Conservation (phyloP, 2,888 invertebrate species). For the Tetramorium bicarinatum region DNA sequence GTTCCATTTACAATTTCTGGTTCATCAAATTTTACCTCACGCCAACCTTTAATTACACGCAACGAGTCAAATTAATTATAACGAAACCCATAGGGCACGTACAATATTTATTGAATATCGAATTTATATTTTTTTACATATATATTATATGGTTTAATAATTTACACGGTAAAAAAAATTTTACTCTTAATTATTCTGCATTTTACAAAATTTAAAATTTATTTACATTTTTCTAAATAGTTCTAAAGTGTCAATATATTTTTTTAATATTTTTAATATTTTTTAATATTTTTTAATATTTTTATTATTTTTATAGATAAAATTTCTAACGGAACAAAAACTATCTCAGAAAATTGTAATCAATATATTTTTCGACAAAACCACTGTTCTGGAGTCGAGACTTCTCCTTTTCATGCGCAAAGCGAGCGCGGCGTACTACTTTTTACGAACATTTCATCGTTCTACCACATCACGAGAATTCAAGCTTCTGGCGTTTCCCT, state of each 20-base stretch:
- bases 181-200: not conserved
- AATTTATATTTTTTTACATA: not conserved
- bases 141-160: not conserved
- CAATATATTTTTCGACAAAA: constrained; percentile 34
- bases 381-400: not conserved
- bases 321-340: not conserved
- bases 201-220: not conserved
- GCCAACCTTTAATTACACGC: constrained; percentile 32
- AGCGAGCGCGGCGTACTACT: not conserved
- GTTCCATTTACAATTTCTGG: constrained; percentile 44
- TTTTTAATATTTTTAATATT: not conserved
- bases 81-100: not conserved
- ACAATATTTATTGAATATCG: not conserved
- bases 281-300: not conserved
- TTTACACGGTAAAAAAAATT: not conserved
- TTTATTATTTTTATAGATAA: not conserved
- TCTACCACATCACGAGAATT: constrained; percentile 31
- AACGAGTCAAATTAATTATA: constrained; percentile 37
- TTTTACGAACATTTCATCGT: constrained; percentile 49
- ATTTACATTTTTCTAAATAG: not conserved
- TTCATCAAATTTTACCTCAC: constrained; percentile 46
- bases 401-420: constrained; percentile 16
- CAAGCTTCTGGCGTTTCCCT: constrained; percentile 38
- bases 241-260: not conserved
- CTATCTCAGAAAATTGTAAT: not conserved